phyloP scores from a whole-genome alignment of 2,113 vertebrate species.

The Chrysochloris asiatica region DNA sequence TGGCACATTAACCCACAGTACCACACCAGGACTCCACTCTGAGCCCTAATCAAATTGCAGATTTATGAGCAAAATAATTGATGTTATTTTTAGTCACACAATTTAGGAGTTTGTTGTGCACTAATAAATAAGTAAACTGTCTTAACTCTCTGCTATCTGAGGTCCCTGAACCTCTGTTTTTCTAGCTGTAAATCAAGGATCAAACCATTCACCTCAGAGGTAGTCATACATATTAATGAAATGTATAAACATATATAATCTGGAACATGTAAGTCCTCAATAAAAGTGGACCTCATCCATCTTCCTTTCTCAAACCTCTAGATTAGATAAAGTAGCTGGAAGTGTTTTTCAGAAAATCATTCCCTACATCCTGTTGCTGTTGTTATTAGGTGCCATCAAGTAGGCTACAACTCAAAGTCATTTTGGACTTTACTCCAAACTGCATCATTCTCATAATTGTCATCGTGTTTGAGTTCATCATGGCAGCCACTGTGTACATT shows the following conservation, averaged over 20 bases:
- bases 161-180: not conserved
- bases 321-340: not conserved
- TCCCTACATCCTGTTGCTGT: too few species aligned
- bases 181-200: not conserved
- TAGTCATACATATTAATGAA: not conserved
- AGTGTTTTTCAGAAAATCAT: not conserved
- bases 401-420: too few species aligned
- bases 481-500: too few species aligned
- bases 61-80: not conserved
- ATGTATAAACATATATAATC: not conserved
- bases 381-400: too few species aligned
- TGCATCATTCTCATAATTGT: too few species aligned
- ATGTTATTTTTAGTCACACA: slow-evolving; percentile 9
- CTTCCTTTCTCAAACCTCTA: not conserved
- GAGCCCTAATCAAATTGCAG: not conserved
- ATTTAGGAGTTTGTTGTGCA: not conserved
- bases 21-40: too few species aligned
- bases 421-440: too few species aligned
- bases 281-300: not conserved
- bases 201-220: not conserved
- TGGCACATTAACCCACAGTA: too few species aligned
- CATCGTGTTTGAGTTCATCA: too few species aligned
- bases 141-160: not conserved
- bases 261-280: not conserved
- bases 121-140: too few species aligned